Conservation (phyloP, 1,140 invertebrate genomes). For the Pantala flavescens region DNA sequence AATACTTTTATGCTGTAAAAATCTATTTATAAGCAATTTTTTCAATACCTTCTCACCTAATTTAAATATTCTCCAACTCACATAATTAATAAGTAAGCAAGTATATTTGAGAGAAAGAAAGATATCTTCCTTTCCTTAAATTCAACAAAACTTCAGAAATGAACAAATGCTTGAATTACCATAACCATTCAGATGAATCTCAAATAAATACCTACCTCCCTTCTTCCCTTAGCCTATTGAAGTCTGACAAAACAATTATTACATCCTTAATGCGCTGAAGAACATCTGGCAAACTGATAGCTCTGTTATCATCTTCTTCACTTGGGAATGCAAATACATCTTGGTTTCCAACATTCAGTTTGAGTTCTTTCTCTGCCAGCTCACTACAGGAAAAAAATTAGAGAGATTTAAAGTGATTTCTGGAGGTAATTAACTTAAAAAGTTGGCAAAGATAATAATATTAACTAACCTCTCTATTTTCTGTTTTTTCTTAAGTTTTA, state of each 20-base stretch:
- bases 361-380: slow-evolving; percentile 64
- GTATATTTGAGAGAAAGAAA: no score
- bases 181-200: no score
- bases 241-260: slow-evolving; percentile 77
- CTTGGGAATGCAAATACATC: slow-evolving; percentile 66
- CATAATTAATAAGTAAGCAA: no score
- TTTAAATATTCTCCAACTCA: no score
- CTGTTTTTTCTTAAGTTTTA: slow-evolving; percentile 65
- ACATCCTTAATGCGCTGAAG: slow-evolving; percentile 87
- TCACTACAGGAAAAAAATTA: slow-evolving; percentile 39
- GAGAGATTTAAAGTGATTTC: neutral
- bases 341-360: slow-evolving; percentile 60
- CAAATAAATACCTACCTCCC: slow-evolving; percentile 40
- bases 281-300: slow-evolving; percentile 67
- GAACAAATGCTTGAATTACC: no score
- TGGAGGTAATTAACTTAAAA: neutral
- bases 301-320: slow-evolving; percentile 57
- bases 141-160: no score
- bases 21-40: no score
- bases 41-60: no score
- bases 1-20: no score
- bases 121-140: no score
- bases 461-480: slow-evolving; percentile 45
- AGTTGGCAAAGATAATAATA: neutral
- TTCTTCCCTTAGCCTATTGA: slow-evolving; percentile 65